These are phyloP conservation scores for Amazona finschi DNA, from an alignment of 2,797 vertebrate species.

Conservation along the genomic window DNA sequence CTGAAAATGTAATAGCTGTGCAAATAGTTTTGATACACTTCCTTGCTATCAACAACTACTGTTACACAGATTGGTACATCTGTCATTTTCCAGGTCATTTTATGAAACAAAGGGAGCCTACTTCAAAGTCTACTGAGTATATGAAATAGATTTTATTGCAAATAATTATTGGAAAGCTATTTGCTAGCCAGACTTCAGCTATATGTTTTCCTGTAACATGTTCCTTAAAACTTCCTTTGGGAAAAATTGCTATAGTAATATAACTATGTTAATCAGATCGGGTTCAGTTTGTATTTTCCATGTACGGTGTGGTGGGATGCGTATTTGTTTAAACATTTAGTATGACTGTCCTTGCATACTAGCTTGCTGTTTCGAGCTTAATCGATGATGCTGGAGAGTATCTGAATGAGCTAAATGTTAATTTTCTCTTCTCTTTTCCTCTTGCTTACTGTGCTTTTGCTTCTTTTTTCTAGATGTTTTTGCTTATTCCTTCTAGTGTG, in stretches of 20 bases:
- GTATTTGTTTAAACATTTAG: slow-evolving; percentile 50
- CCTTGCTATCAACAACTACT: slow-evolving; percentile 10
- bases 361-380: slow-evolving; percentile 68
- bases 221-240: slow-evolving; percentile 52
- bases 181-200: slow-evolving; percentile 36
- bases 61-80: slow-evolving; percentile 17
- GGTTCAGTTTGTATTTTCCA: slow-evolving; percentile 55
- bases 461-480: slow-evolving; percentile 77
- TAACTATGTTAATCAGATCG: slow-evolving; percentile 60
- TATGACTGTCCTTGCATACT: slow-evolving; percentile 63
- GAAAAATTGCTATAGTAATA: neutral
- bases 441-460: slow-evolving; percentile 77
- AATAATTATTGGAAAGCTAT: slow-evolving; percentile 47
- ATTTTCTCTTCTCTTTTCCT: slow-evolving; percentile 74
- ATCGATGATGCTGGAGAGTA: slow-evolving; percentile 65
- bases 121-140: slow-evolving; percentile 46
- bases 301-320: slow-evolving; percentile 45
- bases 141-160: slow-evolving; percentile 39
- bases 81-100: slow-evolving; percentile 54
- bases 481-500: slow-evolving; percentile 70
- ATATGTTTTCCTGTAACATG: slow-evolving; percentile 1
- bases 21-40: slow-evolving; percentile 39
- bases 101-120: slow-evolving; percentile 49
- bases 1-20: slow-evolving; percentile 39
- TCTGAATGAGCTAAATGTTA: slow-evolving; percentile 70